Evolutionary conservation across 2,888 invertebrate species (phyloP).

Genomic region (Andricus curvator): DNA sequence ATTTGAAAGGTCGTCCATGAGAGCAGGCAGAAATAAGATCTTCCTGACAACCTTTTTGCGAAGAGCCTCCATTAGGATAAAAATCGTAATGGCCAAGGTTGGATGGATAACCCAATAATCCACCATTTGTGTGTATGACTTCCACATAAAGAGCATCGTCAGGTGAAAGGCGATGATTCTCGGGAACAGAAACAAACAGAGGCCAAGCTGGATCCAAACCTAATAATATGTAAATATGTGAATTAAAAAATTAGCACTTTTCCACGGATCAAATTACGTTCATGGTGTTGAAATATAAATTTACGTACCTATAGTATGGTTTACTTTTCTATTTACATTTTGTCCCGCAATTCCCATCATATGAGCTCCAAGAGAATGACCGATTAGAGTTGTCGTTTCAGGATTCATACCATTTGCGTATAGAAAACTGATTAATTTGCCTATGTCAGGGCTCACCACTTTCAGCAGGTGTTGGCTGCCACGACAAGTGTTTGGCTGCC

Average conservation of each 20-base stretch:
- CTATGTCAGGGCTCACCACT: too few species aligned
- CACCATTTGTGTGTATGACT: constrained; percentile 75
- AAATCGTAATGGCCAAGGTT: constrained; percentile 74
- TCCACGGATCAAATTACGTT: neutral
- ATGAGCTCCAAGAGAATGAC: constrained; percentile 72
- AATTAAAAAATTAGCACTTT: too few species aligned
- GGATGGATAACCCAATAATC: constrained; percentile 66
- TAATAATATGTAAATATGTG: constrained; percentile 47
- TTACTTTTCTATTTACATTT: neutral
- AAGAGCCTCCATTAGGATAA: constrained; percentile 16
- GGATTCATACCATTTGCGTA: constrained; percentile 57
- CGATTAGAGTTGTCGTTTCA: constrained; percentile 60
- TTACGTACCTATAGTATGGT: neutral
- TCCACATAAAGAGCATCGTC: constrained; percentile 74
- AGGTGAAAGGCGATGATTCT: constrained; percentile 66
- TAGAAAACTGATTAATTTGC: constrained; percentile 65
- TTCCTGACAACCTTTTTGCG: neutral
- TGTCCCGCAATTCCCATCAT: constrained; percentile 67
- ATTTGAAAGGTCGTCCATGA: neutral
- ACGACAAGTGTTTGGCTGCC: too few species aligned
- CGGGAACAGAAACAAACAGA: constrained; percentile 61
- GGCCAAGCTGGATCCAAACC: constrained; percentile 77
- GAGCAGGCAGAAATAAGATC: neutral
- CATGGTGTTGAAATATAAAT: neutral
- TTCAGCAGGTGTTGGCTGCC: too few species aligned